Conservation (phyloP, 2,797 vertebrate species). For the Xyrichtys novacula region DNA sequence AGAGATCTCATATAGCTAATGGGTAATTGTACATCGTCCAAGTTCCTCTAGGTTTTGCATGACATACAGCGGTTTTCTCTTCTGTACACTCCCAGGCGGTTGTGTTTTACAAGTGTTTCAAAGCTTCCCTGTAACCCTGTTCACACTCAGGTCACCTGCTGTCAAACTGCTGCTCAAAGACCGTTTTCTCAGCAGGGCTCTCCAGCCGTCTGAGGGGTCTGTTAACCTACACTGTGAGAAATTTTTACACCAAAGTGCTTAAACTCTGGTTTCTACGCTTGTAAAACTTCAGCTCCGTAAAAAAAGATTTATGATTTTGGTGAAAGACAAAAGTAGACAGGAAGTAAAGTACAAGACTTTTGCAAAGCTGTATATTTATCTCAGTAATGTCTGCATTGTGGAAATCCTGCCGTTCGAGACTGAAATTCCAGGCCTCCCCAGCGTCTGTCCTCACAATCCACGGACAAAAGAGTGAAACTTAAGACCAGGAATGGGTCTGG, state of each 20-base stretch:
- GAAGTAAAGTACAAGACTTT: too few relatives aligned
- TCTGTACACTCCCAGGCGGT: neutral
- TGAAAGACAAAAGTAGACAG: too few relatives aligned
- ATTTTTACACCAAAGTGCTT: neutral
- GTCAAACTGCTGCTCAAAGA: constrained; percentile 13
- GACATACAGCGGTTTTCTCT: neutral
- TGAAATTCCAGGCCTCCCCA: constrained; percentile 56
- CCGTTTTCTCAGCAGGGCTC: constrained; percentile 16
- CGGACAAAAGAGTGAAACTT: constrained; percentile 69
- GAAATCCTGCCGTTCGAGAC: constrained; percentile 38
- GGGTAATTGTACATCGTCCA: neutral
- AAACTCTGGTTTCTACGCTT: too few relatives aligned
- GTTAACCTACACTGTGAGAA: neutral
- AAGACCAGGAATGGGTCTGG: constrained; percentile 55
- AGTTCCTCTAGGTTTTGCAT: neutral
- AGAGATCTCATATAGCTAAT: neutral
- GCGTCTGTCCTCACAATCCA: constrained; percentile 49
- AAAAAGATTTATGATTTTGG: too few relatives aligned
- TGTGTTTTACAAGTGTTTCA: constrained; percentile 3
- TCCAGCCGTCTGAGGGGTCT: constrained; percentile 10
- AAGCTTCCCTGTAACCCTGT: neutral
- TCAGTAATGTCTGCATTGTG: constrained; percentile 2
- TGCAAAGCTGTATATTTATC: too few relatives aligned
- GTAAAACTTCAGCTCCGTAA: too few relatives aligned
- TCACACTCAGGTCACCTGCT: constrained; percentile 24